Percentiles rank a stretch among this genome's conserved stretches.
Evolutionary conservation across 2,113 vertebrate species (phyloP).

Genomic region (Oceanites oceanicus): DNA sequence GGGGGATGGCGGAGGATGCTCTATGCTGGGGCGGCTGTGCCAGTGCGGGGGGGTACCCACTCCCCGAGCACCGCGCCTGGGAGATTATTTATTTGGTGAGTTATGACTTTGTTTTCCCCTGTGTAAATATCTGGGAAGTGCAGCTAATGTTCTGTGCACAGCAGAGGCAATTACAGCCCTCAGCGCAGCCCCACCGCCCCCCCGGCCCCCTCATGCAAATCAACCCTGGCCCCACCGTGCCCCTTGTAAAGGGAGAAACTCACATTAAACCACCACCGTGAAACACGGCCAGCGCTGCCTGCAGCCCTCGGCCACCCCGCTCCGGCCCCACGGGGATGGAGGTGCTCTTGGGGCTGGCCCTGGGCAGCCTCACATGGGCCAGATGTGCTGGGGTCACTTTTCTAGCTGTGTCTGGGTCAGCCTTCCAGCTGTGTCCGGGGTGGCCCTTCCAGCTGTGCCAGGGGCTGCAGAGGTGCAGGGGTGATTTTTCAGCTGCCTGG

Average conservation of each 20-base stretch:
- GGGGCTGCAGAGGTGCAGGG: neutral
- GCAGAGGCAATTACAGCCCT: constrained; percentile 11
- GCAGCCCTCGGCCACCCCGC: neutral
- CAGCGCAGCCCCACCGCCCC: neutral
- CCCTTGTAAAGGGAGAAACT: fast-evolving
- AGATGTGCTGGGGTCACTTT: neutral
- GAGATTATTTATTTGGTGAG: constrained; percentile 42
- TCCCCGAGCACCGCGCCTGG: fast-evolving
- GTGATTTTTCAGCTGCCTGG: neutral
- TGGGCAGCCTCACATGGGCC: neutral
- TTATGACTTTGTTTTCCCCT: constrained; percentile 59
- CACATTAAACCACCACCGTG: fast-evolving
- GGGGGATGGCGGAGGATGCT: neutral
- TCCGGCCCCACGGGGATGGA: fast-evolving
- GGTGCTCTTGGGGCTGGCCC: neutral
- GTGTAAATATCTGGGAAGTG: constrained; percentile 53
- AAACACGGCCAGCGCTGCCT: fast-evolving
- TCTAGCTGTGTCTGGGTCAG: neutral
- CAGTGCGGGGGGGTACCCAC: fast-evolving
- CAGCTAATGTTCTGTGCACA: constrained; percentile 45
- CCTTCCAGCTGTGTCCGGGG: neutral
- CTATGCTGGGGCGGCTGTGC: neutral
- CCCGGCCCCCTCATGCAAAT: neutral
- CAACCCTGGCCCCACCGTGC: fast-evolving
- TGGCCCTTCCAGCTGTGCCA: neutral